Evolutionary conservation across 2,113 vertebrate species (phyloP).

Genomic region (Nesogale talazaci): DNA sequence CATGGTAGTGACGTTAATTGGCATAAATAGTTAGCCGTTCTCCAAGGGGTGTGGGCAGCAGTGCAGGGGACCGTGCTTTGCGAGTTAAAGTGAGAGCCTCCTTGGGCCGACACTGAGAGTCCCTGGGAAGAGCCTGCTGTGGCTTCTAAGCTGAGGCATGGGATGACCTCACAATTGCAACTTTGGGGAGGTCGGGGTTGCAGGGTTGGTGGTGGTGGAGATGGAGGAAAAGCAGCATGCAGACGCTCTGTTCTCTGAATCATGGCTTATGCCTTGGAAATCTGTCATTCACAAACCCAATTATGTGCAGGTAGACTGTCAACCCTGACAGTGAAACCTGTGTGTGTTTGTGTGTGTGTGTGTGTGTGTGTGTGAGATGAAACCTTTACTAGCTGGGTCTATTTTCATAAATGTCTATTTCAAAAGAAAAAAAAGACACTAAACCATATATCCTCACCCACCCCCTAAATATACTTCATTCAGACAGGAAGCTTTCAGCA

Average conservation of each 20-base stretch:
- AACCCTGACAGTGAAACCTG: slow-evolving; percentile 77
- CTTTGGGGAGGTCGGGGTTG: neutral
- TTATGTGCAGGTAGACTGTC: slow-evolving; percentile 74
- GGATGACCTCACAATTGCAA: neutral
- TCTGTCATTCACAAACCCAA: slow-evolving; percentile 78
- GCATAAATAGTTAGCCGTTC: neutral
- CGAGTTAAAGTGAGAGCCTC: neutral
- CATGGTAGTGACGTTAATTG: neutral
- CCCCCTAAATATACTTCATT: slow-evolving; percentile 4
- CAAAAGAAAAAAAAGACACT: neutral
- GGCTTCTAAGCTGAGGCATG: neutral
- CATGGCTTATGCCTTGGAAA: slow-evolving; percentile 58
- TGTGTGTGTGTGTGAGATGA: slow-evolving; percentile 31
- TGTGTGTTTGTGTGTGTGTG: neutral
- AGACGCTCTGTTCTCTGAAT: slow-evolving; percentile 49
- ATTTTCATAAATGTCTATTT: slow-evolving; percentile 76
- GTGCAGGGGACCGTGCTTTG: neutral
- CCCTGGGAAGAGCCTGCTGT: rapidly evolving
- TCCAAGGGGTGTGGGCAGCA: neutral
- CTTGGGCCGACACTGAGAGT: neutral
- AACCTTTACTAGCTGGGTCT: slow-evolving; percentile 74
- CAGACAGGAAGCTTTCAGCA: slow-evolving; percentile 53
- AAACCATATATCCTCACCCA: slow-evolving; percentile 41
- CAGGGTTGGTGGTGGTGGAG: neutral
- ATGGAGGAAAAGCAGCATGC: neutral